A percentile compares a stretch with the other conserved stretches of the same genome.
phyloP scores from a whole-genome alignment of 2,888 invertebrate genomes.

The Erynnis tages region DNA sequence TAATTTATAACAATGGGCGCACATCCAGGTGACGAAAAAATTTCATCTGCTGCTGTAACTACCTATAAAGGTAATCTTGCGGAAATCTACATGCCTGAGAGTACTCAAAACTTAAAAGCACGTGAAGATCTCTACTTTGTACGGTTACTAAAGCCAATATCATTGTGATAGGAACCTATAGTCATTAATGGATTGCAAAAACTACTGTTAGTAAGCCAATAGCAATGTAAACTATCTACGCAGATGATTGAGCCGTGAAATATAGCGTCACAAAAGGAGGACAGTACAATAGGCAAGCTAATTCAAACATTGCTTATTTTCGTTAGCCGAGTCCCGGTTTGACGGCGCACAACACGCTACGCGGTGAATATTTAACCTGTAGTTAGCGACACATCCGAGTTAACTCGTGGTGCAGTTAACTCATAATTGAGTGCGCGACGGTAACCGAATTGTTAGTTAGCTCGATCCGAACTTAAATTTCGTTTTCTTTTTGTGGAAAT shows the following conservation, averaged over 20 bases:
- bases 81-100: too few relatives aligned
- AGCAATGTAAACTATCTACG: background rate
- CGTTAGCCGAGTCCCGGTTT: conserved; percentile 29
- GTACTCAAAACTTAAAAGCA: too few relatives aligned
- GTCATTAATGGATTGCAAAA: too few relatives aligned
- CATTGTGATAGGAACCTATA: too few relatives aligned
- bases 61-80: too few relatives aligned
- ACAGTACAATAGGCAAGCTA: conserved; percentile 28
- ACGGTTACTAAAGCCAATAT: too few relatives aligned
- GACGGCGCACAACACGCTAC: conserved; percentile 41
- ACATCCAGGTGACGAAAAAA: too few relatives aligned
- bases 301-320: conserved; percentile 38
- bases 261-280: conserved; percentile 1
- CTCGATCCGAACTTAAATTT: conserved; percentile 27
- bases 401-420: conserved; percentile 52
- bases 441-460: conserved; percentile 43
- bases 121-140: too few relatives aligned
- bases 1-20: too few relatives aligned
- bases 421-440: conserved; percentile 54
- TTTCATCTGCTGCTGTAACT: too few relatives aligned
- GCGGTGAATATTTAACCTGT: conserved; percentile 57
- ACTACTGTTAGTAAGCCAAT: too few relatives aligned
- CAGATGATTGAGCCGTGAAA: conserved; percentile 8
- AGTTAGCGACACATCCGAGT: conserved; percentile 57
- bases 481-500: conserved; percentile 1